Evolutionary conservation across 2,888 invertebrate species (phyloP).

Genomic region (Pyralis farinalis): DNA sequence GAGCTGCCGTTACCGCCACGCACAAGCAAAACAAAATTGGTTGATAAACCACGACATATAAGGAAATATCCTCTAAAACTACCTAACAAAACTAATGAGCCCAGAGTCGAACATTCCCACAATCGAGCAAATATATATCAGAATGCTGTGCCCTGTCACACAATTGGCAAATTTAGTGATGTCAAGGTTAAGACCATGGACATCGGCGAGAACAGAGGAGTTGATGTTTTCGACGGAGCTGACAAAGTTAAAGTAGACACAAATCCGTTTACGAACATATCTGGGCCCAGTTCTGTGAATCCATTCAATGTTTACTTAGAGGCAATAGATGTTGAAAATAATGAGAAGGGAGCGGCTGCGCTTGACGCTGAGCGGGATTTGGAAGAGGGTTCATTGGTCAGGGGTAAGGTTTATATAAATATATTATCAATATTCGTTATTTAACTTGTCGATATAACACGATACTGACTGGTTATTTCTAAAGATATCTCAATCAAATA

Average conservation of each 20-base stretch:
- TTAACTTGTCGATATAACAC: too few species aligned
- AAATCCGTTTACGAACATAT: constrained; percentile 43
- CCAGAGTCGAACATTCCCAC: constrained; percentile 8
- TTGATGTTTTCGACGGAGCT: constrained; percentile 44
- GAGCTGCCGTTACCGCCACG: constrained; percentile 59
- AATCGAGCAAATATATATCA: constrained; percentile 46
- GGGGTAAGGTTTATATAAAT: constrained; percentile 33
- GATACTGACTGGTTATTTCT: too few species aligned
- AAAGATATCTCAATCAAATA: too few species aligned
- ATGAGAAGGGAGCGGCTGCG: constrained; percentile 12
- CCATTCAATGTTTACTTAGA: constrained; percentile 39
- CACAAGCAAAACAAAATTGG: constrained; percentile 49
- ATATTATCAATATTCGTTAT: background rate
- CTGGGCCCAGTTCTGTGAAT: constrained; percentile 33
- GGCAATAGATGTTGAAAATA: constrained; percentile 11
- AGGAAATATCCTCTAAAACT: constrained; percentile 57
- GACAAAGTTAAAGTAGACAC: constrained; percentile 30
- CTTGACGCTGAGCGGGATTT: constrained; percentile 25
- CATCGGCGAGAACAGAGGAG: constrained; percentile 20
- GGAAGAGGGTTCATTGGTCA: constrained; percentile 47
- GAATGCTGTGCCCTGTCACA: constrained; percentile 38
- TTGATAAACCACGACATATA: constrained; percentile 62
- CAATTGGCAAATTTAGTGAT: constrained; percentile 11
- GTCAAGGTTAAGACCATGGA: background rate
- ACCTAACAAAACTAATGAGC: constrained; percentile 18